Base-by-base conservation (phyloP, 1,140 invertebrate genomes). In the Thaumetopoea pityocampa region DNA sequence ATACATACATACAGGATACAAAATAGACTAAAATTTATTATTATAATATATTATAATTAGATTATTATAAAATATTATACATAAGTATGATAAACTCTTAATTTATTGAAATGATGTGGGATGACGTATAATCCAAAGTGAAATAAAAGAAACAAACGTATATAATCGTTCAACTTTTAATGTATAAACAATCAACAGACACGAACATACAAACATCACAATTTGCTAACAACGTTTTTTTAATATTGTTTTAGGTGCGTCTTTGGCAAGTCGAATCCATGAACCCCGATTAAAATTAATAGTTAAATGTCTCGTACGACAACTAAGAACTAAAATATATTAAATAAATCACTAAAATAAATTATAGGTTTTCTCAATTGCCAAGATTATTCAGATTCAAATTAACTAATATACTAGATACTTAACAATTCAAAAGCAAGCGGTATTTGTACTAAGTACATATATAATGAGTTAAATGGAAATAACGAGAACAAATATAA, bases 181-280 rank as follows among this genome's bases (percentile, higher is more conserved):
- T 81, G 77, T 77, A 69, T 70, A 72, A 77, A 81, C 67, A 73
- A 59, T 60, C 64, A 76, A 80, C 63, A 74, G 60, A 67, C 62
- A 59, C 61, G 66, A 47, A 45, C 62, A 65, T 62, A 57, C 52
- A 57, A 44, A 43, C 53, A 57, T 58, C 53, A 55, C 47, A 64
- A 50, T 55, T 62, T 45, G 34, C 52, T 55, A 65, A 69, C 64
- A 76, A 64, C 47, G 64, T 51, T 42, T 29, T 38, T 26, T 43
- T 48, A 53, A 42, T 49, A 50, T 17, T 52, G 46, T 56, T 55
- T 59, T 61, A 71, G 69, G 58, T 73, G 72, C 69, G 64, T 79
- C 77, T 81, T 81, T 81, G 77, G 77, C 77, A 81, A 81, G 72
- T 77, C 58, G 53, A 66, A 52, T 71, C 64, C 27, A 22, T 30